A percentile compares a stretch with the other conserved stretches of the same genome.
Evolutionary conservation across 2,113 vertebrate genomes (phyloP).

Genomic region (Rallus limicola): DNA sequence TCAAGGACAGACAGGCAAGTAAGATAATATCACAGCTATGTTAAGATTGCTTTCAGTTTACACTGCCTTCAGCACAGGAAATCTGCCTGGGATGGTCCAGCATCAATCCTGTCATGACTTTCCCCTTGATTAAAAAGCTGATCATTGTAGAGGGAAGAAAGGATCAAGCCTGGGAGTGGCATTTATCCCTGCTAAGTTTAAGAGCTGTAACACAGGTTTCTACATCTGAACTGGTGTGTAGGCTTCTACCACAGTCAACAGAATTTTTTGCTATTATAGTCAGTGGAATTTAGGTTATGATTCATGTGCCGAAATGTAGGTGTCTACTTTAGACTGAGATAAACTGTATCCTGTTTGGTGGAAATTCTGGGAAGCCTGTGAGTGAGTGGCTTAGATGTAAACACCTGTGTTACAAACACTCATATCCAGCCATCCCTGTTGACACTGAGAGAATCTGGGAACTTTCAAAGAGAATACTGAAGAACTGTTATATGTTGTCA

Average conservation of each 20-base stretch:
- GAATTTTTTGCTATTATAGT: background rate
- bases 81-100: background rate
- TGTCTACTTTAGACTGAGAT: background rate
- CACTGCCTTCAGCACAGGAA: background rate
- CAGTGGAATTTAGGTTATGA: background rate
- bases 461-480: background rate
- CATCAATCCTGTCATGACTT: background rate
- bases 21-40: background rate
- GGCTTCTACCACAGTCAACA: background rate
- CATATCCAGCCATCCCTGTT: background rate
- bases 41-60: background rate
- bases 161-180: background rate
- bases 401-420: background rate
- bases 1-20: background rate
- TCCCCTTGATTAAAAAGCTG: background rate
- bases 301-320: background rate
- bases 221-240: background rate
- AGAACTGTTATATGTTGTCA: background rate
- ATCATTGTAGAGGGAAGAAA: background rate
- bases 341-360: background rate
- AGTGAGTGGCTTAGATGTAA: background rate
- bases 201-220: background rate
- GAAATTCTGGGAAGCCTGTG: background rate
- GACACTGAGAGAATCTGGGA: background rate
- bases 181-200: background rate